These are phyloP conservation scores for Octodon degus DNA, from an alignment of 2,113 vertebrate species.

Conservation along the genomic window DNA sequence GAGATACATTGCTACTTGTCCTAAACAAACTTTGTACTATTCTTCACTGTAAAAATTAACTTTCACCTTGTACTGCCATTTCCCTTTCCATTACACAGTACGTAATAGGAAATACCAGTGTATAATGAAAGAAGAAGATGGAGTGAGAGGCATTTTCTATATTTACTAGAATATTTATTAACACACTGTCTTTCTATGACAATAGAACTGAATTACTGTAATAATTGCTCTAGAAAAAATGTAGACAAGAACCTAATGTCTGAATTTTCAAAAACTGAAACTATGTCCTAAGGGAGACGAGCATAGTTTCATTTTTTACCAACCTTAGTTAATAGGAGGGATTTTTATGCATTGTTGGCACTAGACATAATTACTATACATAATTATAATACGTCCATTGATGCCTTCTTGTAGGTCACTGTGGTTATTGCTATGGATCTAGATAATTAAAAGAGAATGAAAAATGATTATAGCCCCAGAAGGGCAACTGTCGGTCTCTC, in stretches of 20 bases:
- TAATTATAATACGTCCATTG: conserved; percentile 73
- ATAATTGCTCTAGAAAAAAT: conserved; percentile 55
- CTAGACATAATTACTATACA: conserved; percentile 70
- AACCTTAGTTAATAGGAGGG: conserved; percentile 53
- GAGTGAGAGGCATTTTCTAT: conserved; percentile 29
- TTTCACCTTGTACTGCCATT: conserved; percentile 41
- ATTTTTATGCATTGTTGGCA: conserved; percentile 72
- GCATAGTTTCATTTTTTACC: conserved; percentile 53
- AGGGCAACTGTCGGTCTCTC: conserved; percentile 66
- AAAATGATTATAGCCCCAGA: conserved; percentile 68
- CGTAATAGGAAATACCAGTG: not conserved
- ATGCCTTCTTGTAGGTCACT: conserved; percentile 77
- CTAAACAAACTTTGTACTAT: conserved; percentile 16
- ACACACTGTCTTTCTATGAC: conserved; percentile 10
- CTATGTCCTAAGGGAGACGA: conserved; percentile 49
- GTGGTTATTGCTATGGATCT: conserved; percentile 72
- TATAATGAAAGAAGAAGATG: not conserved
- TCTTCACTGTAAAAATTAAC: conserved; percentile 41
- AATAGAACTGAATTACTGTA: conserved; percentile 48
- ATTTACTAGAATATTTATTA: conserved; percentile 60
- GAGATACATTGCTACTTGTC: not conserved
- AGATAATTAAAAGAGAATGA: conserved; percentile 80
- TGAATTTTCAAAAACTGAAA: conserved; percentile 54
- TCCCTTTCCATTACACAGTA: conserved; percentile 28
- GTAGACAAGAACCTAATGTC: conserved; percentile 43